A percentile compares a stretch with the other conserved stretches of the same genome.
Evolutionary conservation across 2,797 vertebrate species (phyloP).

Genomic region (Gymnothorax javanicus): DNA sequence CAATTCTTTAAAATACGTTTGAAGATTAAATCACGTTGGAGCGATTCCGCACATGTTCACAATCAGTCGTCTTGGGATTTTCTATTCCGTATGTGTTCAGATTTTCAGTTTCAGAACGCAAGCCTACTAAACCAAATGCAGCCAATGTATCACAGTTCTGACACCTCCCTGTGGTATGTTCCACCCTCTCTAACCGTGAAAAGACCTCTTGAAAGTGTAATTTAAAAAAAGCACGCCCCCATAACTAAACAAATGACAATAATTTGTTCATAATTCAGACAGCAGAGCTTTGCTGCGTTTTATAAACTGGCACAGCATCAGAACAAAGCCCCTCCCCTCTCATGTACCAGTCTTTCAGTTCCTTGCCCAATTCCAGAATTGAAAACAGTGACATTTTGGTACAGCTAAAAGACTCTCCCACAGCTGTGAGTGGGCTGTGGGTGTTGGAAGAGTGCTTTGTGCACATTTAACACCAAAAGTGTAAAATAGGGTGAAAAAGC

Average conservation of each 20-base stretch:
- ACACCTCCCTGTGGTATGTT: conserved; percentile 66
- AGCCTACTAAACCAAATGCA: background rate
- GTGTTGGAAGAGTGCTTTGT: background rate
- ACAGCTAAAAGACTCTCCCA: background rate
- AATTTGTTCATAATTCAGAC: conserved; percentile 42
- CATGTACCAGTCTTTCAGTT: background rate
- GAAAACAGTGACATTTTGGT: conserved; percentile 9
- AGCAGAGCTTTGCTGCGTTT: conserved; percentile 37
- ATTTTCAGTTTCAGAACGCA: background rate
- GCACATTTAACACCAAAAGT: background rate
- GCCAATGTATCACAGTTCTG: background rate
- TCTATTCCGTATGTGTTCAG: background rate
- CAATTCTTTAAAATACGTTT: background rate
- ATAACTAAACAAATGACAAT: conserved; percentile 26
- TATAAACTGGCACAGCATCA: conserved; percentile 34
- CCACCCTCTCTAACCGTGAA: conserved; percentile 68
- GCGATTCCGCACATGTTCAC: background rate
- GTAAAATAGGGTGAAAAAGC: background rate
- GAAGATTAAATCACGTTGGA: background rate
- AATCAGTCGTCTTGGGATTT: background rate
- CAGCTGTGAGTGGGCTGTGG: background rate
- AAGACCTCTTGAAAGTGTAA: conserved; percentile 61
- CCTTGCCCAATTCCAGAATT: conserved; percentile 1
- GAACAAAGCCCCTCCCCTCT: background rate
- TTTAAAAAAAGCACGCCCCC: conserved; percentile 59